Base-by-base conservation (phyloP, 2,113 vertebrate species). In the Prolemur simus region DNA sequence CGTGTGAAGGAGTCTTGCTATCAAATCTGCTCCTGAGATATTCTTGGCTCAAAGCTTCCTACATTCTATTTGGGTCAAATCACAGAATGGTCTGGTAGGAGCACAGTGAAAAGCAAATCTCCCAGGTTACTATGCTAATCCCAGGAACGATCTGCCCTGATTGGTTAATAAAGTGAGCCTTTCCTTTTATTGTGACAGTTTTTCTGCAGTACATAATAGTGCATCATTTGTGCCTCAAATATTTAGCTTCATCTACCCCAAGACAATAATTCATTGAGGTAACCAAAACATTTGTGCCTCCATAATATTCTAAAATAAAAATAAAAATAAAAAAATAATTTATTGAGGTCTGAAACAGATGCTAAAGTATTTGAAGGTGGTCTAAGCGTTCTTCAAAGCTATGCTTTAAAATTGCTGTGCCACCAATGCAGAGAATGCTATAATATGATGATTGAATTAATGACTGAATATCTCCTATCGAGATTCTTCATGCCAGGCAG, bases 61-160 rank as follows among this genome's bases (percentile, higher is more conserved):
- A 25, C 37, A 42, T 49, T 63, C 29, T 77, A 17, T 54, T 64
- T 82, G 32, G 58, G 42, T 66, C 64, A 84, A 90, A 84, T 89
- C 77, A 52, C 66, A 66, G 76, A 84, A 58, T 20, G 49, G 52
- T 64, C 52, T 82, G 64, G 20, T 39, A 47, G 15, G 37, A 87
- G 17, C 63, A 87, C 83, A 74, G 78, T 83, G n/a, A 86, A 91
- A 32, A 92, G 42, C 54, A 64, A 74, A 89, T 93, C 34, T 89
- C 68, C 78, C 83, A 34, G n/a, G 37, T 52, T n/a, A 49, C 58
- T 34, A 47, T 29, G 18, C 64, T 92, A 91, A 84, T 78, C 64
- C 37, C n/a, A 39, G 45, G 42, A 86, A 42, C 3, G 4, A 84
- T 47, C 56, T 3, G 20, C 54, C 37, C 17, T 34, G 8, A 56